phyloP scores from a whole-genome alignment of 2,113 vertebrate species.

The Axis porcinus region DNA sequence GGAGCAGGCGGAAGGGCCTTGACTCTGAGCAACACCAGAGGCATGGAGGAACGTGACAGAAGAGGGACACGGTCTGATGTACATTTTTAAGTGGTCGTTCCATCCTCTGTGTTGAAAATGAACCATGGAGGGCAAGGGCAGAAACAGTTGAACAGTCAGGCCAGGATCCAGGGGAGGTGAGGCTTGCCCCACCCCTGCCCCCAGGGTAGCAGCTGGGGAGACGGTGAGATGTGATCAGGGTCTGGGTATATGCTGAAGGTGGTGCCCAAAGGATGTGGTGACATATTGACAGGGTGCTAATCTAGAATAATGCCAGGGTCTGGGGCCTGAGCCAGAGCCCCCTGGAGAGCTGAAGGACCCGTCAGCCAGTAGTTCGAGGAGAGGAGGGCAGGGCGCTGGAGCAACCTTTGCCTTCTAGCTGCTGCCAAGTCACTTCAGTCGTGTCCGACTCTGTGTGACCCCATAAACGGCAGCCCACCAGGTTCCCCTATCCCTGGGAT shows the following conservation, averaged over 20 bases:
- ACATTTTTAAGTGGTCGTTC: not conserved
- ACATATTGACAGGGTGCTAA: rapidly evolving
- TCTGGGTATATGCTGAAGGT: not conserved
- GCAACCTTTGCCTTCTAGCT: not conserved
- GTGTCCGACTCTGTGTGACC: no score
- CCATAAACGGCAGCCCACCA: no score
- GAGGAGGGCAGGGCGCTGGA: no score
- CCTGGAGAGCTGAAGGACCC: not conserved
- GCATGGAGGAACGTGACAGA: not conserved
- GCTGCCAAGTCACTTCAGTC: no score
- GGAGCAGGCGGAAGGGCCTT: not conserved
- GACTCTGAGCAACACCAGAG: not conserved
- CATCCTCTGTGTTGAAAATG: not conserved
- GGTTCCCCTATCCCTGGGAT: no score
- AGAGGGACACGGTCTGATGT: not conserved
- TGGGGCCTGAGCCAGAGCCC: not conserved
- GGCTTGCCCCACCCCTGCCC: not conserved
- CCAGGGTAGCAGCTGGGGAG: not conserved
- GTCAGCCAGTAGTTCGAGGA: rapidly evolving
- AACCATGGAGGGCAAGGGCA: not conserved
- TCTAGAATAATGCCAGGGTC: not conserved
- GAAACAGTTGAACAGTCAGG: not conserved
- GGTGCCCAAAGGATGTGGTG: not conserved
- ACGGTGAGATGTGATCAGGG: rapidly evolving
- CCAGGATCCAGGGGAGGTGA: not conserved